A percentile compares a stretch with the other conserved stretches of the same genome.
These are phyloP conservation scores for Tipula vernalis DNA, from an alignment of 2,888 invertebrate species.

Conservation along the genomic window DNA sequence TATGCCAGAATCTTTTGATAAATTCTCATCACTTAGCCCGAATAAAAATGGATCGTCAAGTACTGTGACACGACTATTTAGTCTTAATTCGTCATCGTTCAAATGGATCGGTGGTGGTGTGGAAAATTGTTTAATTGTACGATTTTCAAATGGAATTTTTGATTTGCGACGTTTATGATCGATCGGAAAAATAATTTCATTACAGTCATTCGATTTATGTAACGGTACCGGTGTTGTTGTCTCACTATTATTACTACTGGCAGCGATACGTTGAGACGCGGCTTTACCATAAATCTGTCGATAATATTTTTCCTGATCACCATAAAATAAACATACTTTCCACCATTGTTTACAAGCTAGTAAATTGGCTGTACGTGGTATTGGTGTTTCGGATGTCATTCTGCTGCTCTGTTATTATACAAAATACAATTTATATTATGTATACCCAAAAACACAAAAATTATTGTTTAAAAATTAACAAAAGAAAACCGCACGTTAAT, in stretches of 20 bases:
- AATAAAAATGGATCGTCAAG: slow-evolving; percentile 35
- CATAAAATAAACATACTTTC: slow-evolving; percentile 81
- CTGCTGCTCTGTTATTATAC: slow-evolving; percentile 14
- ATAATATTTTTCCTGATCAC: slow-evolving; percentile 77
- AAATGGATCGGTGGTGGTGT: slow-evolving; percentile 17
- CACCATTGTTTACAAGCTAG: slow-evolving; percentile 81
- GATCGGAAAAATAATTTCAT: slow-evolving; percentile 14
- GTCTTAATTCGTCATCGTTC: slow-evolving; percentile 20
- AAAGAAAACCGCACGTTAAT: background rate
- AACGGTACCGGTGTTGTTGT: slow-evolving; percentile 15
- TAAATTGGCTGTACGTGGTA: slow-evolving; percentile 51
- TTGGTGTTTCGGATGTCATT: slow-evolving; percentile 31
- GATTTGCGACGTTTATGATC: background rate
- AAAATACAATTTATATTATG: background rate
- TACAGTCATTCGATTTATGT: slow-evolving; percentile 17
- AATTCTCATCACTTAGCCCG: slow-evolving; percentile 24
- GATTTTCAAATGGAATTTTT: slow-evolving; percentile 4
- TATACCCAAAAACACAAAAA: background rate
- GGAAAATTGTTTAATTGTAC: slow-evolving; percentile 9
- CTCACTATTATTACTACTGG: slow-evolving; percentile 18
- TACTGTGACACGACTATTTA: slow-evolving; percentile 27
- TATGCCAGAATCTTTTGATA: slow-evolving; percentile 11
- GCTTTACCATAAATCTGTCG: slow-evolving; percentile 60
- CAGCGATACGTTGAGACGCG: slow-evolving; percentile 40
- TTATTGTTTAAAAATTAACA: background rate